Base-by-base conservation (phyloP, 2,113 vertebrate genomes). In the Jacana jacana region DNA sequence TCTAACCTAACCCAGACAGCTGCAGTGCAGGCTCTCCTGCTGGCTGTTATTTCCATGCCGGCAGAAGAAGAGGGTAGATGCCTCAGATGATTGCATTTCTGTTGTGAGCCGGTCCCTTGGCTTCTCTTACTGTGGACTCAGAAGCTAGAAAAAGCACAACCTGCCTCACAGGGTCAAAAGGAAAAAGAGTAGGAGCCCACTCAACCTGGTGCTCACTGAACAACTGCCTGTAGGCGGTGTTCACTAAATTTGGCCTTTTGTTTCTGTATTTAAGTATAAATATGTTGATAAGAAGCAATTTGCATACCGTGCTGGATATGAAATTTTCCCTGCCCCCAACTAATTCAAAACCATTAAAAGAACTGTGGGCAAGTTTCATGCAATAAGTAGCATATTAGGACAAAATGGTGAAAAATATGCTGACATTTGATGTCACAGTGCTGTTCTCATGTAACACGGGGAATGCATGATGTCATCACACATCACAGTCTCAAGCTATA, bases 1-100 rank as follows among this genome's bases (percentile, higher is more conserved):
- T 88, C 96, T 89, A 96, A 87, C 85, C 70, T 69, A 94, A 69
- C 89, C n/a, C 91, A 89, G 93, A 82, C 96, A 97, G 96, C 95
- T 96, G 95, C 7, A 15, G 79, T 0, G 1, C 95, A 97, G 95
- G 89, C 95, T 94, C n/a, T 95, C 78, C 85, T 89, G 84, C 91
- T 95, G 93, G 89, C 70, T 92, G 91, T 77, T 93, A 65, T 87
- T 95, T 95, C 86, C 87, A 52, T 51, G 61, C 48, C 20, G 1
- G 79, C 81, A 93, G 70, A 46, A 89, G 65, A 66, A 86, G 75
- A 95, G 82, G 31, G 64, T 39, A 64, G 75, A 88, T 91, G 79
- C 82, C 48, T 93, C 31, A 54, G 71, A 86, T 79, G 70, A 63
- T 16, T 66, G 49, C 75, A 31, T 91, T 95, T 91, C 76, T 88